Base-by-base conservation (phyloP, 2,888 invertebrate species). In the Temnothorax ravouxi region DNA sequence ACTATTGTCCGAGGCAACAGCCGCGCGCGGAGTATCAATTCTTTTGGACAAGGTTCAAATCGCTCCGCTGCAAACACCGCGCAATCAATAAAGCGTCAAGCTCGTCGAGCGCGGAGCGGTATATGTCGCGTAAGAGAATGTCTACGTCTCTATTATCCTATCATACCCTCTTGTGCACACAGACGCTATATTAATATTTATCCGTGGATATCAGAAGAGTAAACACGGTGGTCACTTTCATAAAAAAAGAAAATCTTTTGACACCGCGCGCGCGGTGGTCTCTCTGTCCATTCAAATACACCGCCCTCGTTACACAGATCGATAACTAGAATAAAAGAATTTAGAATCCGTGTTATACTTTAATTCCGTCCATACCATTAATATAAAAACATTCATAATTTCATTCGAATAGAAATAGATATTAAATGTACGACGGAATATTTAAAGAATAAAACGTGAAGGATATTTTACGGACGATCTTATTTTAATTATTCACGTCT, bases 1-100 rank as follows among this genome's bases (percentile, higher is more conserved):
- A 80, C 79, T 71, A 71, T 71, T 71, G 79, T 71, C 79, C 71
- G 34, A 71, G 59, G 71, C 71, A 80, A 80, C 71, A 80, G 29
- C 47, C 71, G 56, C 71, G 59, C 79, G 54, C 66, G 29, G 56
- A 56, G 56, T 71, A 80, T 61, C 71, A 80, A 71, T 80, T 80
- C 79, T 80, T 80, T 80, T 47, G 38, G 59, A 80, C 71, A 59
- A 80, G 71, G 71, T 21, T 71, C 59, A 71, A 80, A 80, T 59
- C 59, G 79, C 59, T 47, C 56, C 21, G 34, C 47, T 47, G 71
- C 71, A 59, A 71, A 71, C 71, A 61, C 25, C 79, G 71, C 71
- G 79, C 38, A 59, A 80, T 80, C 71, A 69, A 80, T 80, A 80
- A 80, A 71, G 59, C 71, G 79, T 79, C 71, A 29, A 21, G 44